Evolutionary conservation across 2,797 vertebrate genomes (phyloP), one percentile per base, ranked within the genome.

Genomic region (Galagoides demidoff): DNA sequence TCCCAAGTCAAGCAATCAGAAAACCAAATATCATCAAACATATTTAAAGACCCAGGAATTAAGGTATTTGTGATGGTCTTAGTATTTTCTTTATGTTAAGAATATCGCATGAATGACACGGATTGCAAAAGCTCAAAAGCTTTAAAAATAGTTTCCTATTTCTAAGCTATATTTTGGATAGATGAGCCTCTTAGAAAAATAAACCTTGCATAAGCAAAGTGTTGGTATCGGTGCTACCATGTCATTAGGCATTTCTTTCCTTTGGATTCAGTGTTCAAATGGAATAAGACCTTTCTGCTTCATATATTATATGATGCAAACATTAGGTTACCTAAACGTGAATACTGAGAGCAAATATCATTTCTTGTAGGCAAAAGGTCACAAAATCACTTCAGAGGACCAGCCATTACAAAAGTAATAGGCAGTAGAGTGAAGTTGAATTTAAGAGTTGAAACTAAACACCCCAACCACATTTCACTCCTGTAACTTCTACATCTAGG

Each of bases 301-400:
- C 66, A 68, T 93, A 55, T 87, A 77, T 83, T 87, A 59, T 59
- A 70, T 83, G 22, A 94, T 27, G 87, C 85, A 86, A 90, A 90
- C 27, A 43, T 64, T 79, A n/a, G 57, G 64, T 85, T 77, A 70
- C 90, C 34, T 90, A 74, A 95, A 92, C 1, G 1, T 82, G 63
- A 92, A 89, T 57, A 95, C 14, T 43, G 49, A 92, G 19, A 96
- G 25, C 20, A 84, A 2, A 37, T 85, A 43, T 74, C 9, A 84
- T 89, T 91, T 84, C n/a, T 77, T 85, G 89, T 81, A 96, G 85
- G 52, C 29, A 63, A 95, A 97, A 89, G 34, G 37, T 89, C 57
- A 90, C 34, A 79, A 81, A 97, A 89, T 92, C 84, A 79, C 20
- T 55, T 96, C 79, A 68, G 29, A 86, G n/a, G 29, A 49, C 3